Conservation (phyloP, 2,797 vertebrate species). For the Pangasius larnaudii region DNA sequence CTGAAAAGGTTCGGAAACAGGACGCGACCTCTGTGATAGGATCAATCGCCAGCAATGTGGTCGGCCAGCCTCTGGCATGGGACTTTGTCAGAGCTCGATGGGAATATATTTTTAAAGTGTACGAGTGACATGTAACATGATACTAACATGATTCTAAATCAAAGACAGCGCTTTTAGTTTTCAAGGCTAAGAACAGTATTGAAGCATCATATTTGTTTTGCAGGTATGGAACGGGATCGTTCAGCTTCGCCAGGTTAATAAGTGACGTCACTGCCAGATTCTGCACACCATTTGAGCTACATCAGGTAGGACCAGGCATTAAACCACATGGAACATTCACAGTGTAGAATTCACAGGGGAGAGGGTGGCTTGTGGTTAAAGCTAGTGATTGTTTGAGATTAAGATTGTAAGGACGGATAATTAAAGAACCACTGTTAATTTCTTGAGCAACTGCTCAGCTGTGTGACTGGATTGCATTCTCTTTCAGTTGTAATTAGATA, state of each 20-base stretch:
- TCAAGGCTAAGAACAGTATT: not conserved
- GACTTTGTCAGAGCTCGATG: slow-evolving; percentile 86
- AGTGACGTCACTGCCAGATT: slow-evolving; percentile 79
- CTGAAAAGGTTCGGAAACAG: slow-evolving; percentile 88
- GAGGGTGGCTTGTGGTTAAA: not conserved
- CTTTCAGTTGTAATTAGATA: not conserved
- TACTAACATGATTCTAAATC: not conserved
- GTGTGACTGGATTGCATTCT: not conserved
- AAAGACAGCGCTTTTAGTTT: not conserved
- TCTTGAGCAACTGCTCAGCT: not conserved
- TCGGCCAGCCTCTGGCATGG: slow-evolving; percentile 88
- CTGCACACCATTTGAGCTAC: slow-evolving; percentile 82
- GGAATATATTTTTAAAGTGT: slow-evolving; percentile 81
- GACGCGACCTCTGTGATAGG: slow-evolving; percentile 84
- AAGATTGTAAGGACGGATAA: not conserved
- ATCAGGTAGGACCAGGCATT: slow-evolving; percentile 78
- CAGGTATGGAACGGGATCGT: slow-evolving; percentile 86
- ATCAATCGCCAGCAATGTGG: slow-evolving; percentile 79
- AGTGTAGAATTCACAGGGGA: not conserved
- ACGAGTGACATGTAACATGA: slow-evolving; percentile 65
- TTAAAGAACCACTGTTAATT: not conserved
- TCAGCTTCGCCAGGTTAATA: slow-evolving; percentile 85
- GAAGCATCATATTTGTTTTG: not conserved
- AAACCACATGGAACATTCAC: not conserved
- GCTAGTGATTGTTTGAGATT: not conserved